Evolutionary conservation across 1,140 invertebrate species (phyloP), one percentile per base, ranked within the genome.

Genomic region (Helicoverpa armigera): DNA sequence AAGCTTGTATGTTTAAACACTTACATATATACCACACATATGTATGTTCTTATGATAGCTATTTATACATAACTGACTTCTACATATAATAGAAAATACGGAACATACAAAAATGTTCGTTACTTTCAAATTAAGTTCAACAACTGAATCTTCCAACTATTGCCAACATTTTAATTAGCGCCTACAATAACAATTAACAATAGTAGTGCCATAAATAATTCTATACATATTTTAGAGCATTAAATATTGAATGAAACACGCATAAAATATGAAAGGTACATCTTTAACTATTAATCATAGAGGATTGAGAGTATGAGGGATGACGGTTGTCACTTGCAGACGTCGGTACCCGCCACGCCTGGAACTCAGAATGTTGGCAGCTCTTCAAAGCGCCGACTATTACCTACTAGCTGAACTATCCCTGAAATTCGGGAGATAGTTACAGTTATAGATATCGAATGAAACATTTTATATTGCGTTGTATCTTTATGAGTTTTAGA

Each of bases 351-450:
- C 12, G 76, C 53, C 51, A 18, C 51, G 53, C 18, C 63, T 48
- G 48, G 54, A 70, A 67, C 76, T 48, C 10, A n/a, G 35, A 70
- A 50, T 50, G 65, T 70, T 79, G 76, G 76, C 76, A 79, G 10
- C 29, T 79, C 65, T 35, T 79, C 76, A 79, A 79, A 79, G 76
- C 35, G 53, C 61, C 54, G 50, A 58, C 51, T 58, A 65, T 79
- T 70, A 69, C 29, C 18, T 14, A 56, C 48, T 63, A 51, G 51
- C 58, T 13, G 14, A 77, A 67, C 54, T 79, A 50, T 79, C 31
- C 53, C 65, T 70, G 29, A 58, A 70, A 60, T 67, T 56, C 35
- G 43, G 56, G 11, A 50, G 35, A 61, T 75, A 75, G 58, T 50
- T 75, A 50, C 54, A 50, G 18, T 58, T 60, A 61, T 54, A 72